These are phyloP conservation scores for Theonella swinhoei DNA, from an alignment of 37 sponge, comb jelly and placozoan genomes.

Conservation along the genomic window DNA sequence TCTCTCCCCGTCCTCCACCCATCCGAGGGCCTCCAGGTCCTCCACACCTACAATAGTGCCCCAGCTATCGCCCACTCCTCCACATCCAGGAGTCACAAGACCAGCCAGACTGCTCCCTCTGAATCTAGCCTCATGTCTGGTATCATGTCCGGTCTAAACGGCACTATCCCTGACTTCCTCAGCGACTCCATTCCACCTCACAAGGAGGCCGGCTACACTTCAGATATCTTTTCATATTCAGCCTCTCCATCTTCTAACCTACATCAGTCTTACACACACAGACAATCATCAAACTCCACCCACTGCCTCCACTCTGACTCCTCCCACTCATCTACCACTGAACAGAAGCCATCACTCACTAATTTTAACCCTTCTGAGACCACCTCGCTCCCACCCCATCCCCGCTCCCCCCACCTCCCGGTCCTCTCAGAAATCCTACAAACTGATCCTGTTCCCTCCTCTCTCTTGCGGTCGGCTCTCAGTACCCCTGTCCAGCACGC, in stretches of 20 bases:
- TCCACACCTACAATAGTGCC: constrained; percentile 47
- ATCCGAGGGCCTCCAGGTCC: constrained; percentile 22
- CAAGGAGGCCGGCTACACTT: neutral
- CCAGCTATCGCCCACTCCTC: constrained; percentile 35
- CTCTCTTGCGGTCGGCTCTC: neutral
- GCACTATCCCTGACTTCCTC: neutral
- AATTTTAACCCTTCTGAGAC: neutral
- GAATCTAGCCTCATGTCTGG: neutral
- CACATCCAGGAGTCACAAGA: neutral
- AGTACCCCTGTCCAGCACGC: neutral
- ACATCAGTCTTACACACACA: neutral
- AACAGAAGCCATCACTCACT: neutral
- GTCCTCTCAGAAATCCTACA: neutral
- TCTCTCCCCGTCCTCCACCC: constrained; percentile 46
- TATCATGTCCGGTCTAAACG: neutral
- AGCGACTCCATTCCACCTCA: neutral
- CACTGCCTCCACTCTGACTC: neutral
- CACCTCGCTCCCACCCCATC: neutral
- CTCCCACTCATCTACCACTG: neutral
- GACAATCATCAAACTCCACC: neutral
- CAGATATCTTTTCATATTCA: neutral
- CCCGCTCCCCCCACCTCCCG: neutral
- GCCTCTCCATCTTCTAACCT: neutral
- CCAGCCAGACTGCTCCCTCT: neutral
- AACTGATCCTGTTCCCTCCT: neutral